Percentiles rank a stretch among this genome's conserved stretches.
Evolutionary conservation across 1,140 invertebrate genomes (phyloP).

Genomic region (Formica exsecta): DNA sequence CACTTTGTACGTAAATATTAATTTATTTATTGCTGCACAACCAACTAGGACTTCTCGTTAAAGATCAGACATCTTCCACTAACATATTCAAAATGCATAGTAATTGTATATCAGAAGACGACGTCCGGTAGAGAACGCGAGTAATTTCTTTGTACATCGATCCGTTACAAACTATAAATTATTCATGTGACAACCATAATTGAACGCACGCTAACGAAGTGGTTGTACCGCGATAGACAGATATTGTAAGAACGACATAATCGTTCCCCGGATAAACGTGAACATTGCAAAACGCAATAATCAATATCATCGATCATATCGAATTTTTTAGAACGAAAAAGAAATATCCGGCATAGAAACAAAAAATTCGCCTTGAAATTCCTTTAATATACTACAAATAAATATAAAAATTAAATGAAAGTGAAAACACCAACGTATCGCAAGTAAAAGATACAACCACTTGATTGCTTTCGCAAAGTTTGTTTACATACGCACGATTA

Average conservation of each 20-base stretch:
- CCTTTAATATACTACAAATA: background rate
- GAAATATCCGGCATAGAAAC: background rate
- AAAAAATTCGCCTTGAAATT: background rate
- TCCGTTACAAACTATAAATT: conserved; percentile 72
- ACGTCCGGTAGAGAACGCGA: conserved; percentile 69
- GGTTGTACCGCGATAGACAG: conserved; percentile 61
- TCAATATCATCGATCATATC: background rate
- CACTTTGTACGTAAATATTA: conserved; percentile 76
- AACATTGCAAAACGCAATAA: background rate
- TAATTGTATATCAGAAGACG: conserved; percentile 68
- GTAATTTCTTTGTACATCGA: conserved; percentile 75
- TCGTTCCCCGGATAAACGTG: background rate
- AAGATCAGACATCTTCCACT: conserved; percentile 72
- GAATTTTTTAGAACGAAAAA: background rate
- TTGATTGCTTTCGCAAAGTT: conserved; percentile 67
- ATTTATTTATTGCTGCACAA: conserved; percentile 78
- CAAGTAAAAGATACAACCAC: conserved; percentile 71
- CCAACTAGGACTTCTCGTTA: conserved; percentile 75
- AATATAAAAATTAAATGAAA: background rate
- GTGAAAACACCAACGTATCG: conserved; percentile 16
- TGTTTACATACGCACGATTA: conserved; percentile 66
- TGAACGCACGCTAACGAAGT: conserved; percentile 66
- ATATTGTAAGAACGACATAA: background rate
- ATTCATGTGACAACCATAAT: conserved; percentile 45
- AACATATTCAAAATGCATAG: conserved; percentile 73